A percentile compares a stretch with the other conserved stretches of the same genome.
phyloP scores from a whole-genome alignment of 2,888 invertebrate species.

The Agapostemon virescens region DNA sequence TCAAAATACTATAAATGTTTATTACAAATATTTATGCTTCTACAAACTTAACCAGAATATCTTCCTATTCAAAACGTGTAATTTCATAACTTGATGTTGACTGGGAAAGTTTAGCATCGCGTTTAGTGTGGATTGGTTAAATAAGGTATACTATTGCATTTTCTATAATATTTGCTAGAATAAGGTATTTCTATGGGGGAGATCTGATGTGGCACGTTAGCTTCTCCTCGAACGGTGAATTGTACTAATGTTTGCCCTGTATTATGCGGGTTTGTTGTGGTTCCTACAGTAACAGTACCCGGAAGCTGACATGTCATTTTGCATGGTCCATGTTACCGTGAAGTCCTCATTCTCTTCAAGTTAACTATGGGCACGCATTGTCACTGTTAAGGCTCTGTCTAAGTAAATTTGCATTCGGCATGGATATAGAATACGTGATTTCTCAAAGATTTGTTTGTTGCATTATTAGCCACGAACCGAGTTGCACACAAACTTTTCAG shows the following conservation, averaged over 20 bases:
- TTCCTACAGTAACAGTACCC: slow-evolving; percentile 51
- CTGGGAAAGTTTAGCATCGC: not conserved
- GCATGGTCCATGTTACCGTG: slow-evolving; percentile 33
- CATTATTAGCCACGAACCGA: not conserved
- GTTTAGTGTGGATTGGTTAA: not conserved
- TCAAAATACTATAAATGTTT: too few relatives aligned
- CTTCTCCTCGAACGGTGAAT: slow-evolving; percentile 46
- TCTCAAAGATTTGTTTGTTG: not conserved
- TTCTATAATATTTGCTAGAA: slow-evolving; percentile 5
- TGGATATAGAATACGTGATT: not conserved
- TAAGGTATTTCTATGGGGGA: slow-evolving; percentile 33
- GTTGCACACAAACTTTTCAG: not conserved
- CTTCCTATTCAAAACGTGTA: too few relatives aligned
- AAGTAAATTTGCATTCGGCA: not conserved
- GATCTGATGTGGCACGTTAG: slow-evolving; percentile 46
- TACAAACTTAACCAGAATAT: too few relatives aligned
- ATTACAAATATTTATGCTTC: too few relatives aligned
- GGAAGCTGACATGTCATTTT: slow-evolving; percentile 59
- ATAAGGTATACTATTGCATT: slow-evolving; percentile 14
- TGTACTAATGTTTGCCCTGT: slow-evolving; percentile 50
- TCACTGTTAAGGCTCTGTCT: not conserved
- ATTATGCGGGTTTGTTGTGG: slow-evolving; percentile 47
- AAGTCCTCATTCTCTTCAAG: slow-evolving; percentile 16
- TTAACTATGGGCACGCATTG: slow-evolving; percentile 41
- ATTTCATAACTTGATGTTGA: not conserved